phyloP scores from a whole-genome alignment of 2,113 vertebrate genomes.

The Corydoras sp. region DNA sequence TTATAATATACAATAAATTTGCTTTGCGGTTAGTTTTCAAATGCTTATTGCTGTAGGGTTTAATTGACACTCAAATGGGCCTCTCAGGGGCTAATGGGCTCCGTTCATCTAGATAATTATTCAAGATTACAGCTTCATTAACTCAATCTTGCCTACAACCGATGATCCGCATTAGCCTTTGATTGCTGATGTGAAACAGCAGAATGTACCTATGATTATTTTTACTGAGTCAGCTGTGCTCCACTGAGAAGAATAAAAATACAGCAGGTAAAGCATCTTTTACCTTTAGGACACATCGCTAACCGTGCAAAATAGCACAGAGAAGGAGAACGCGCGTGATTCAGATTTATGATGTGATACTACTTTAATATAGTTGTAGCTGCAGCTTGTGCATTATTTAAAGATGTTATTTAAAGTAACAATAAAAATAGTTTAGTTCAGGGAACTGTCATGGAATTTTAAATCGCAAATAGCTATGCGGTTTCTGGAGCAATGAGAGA shows the following conservation, averaged over 20 bases:
- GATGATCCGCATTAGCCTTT: slow-evolving; percentile 22
- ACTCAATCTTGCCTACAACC: slow-evolving; percentile 7
- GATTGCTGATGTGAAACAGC: slow-evolving; percentile 21
- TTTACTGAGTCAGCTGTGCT: slow-evolving; percentile 23
- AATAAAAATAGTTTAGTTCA: neutral
- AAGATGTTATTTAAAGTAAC: slow-evolving; percentile 11
- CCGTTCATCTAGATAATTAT: slow-evolving; percentile 28
- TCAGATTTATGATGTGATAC: neutral
- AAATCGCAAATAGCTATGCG: no score
- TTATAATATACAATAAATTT: no score
- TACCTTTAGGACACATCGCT: neutral
- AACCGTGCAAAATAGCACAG: neutral
- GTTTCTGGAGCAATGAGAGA: no score
- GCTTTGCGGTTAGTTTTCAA: neutral
- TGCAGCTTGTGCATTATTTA: slow-evolving; percentile 10
- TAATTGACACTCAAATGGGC: slow-evolving; percentile 11
- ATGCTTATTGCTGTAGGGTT: neutral
- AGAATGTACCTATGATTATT: slow-evolving; percentile 23
- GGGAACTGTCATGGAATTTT: no score
- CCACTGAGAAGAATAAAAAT: neutral
- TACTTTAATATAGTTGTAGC: neutral
- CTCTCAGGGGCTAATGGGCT: slow-evolving; percentile 20
- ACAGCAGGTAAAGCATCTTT: slow-evolving; percentile 13
- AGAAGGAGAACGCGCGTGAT: neutral
- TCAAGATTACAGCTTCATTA: slow-evolving; percentile 26